Evolutionary conservation across 2,888 invertebrate species (phyloP), one percentile per base, ranked within the genome.

Genomic region (Chalcosyrphus nemorum): DNA sequence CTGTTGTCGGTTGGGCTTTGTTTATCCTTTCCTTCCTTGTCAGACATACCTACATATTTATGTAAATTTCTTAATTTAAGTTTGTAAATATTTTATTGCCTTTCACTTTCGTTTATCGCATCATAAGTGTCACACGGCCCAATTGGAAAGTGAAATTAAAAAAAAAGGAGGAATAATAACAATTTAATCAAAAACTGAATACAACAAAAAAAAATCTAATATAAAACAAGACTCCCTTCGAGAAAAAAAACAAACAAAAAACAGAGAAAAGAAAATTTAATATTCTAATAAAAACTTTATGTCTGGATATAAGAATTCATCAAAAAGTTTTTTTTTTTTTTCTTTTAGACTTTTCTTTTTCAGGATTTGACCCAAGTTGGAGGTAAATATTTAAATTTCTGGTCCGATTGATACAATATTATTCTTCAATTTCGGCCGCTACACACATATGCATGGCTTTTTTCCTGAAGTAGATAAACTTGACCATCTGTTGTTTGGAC

Each of bases 261-360:
- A 45, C 29, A 61, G 50, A 61, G 13, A 15, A 41, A 29, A 47
- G 27, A 27, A 66, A 52, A 59, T 38, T 50, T 27, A 78, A 78
- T 71, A 78, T 63, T 71, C 70, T 63, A 78, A 63, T 63, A 63
- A 77, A 38, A 78, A 78, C 45, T 71, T 78, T 35, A 63, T 78
- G 77, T 78, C 77, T 63, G 63, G 63, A 65, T 47, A 63, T 41
- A 56, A 63, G 56, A 54, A 71, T 29, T 43, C 24, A 43, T 24
- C 17, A 66, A 68, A 68, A 76, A 65, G 35, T 38, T 72, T 27
- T 24, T 2, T 50, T 27, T 24, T 2, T 50, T 38, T 21, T 59
- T 43, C 35, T 38, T 41, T 72, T 35, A 21, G 27, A 29, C 9
- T 61, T 17, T 29, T 9, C 13, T 15, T 43, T 72, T 54, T 4